A percentile compares a stretch with the other conserved stretches of the same genome.
Evolutionary conservation across 1,140 invertebrate genomes (phyloP).

Genomic region (Neodiprion pinetum): DNA sequence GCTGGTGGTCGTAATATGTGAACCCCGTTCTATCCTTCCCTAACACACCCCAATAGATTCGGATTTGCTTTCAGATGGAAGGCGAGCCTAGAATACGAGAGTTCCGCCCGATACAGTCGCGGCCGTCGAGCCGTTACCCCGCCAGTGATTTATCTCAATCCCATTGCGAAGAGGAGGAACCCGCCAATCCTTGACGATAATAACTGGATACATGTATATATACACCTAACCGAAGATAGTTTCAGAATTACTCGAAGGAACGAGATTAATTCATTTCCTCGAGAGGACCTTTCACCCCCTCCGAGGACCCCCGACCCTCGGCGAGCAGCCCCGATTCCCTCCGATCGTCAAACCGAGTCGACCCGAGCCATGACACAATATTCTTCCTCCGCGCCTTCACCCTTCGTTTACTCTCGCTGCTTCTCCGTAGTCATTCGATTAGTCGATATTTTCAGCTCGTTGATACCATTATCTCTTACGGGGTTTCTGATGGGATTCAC

Average conservation of each 20-base stretch:
- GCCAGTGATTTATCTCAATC: background rate
- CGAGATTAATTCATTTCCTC: conserved; percentile 6
- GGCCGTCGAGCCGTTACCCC: no score
- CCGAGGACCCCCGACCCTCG: background rate
- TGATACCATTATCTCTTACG: no score
- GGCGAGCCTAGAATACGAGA: background rate
- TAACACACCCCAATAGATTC: background rate
- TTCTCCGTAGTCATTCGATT: background rate
- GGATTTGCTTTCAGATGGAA: conserved; percentile 5
- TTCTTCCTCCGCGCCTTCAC: background rate
- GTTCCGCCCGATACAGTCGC: background rate
- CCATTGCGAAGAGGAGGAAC: background rate
- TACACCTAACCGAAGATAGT: background rate
- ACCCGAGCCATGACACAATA: background rate
- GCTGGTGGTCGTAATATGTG: conserved; percentile 13
- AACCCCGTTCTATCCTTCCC: conserved; percentile 1
- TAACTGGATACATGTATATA: background rate
- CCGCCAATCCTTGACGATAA: conserved; percentile 5
- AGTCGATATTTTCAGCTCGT: background rate
- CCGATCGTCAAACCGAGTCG: background rate
- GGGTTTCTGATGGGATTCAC: no score
- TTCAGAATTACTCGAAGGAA: background rate
- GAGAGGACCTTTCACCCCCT: background rate
- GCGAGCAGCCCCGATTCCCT: background rate
- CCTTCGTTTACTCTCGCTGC: conserved; percentile 1